Evolutionary conservation across 2,113 vertebrate species (phyloP).

Genomic region (Phylloscopus trochilus): DNA sequence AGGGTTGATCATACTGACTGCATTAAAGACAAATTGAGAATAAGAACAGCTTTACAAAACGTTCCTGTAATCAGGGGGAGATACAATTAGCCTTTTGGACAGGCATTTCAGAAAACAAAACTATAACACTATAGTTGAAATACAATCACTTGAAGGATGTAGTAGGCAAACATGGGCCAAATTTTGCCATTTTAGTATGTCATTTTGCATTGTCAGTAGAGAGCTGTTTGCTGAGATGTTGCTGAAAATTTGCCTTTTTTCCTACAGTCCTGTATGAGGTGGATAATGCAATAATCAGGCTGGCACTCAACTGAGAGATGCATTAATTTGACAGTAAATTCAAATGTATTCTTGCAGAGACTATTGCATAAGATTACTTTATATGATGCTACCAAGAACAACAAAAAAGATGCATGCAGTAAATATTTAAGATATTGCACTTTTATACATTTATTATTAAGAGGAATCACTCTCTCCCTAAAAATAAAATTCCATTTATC

Average conservation of each 20-base stretch:
- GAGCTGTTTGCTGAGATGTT: not conserved
- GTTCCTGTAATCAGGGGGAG: not conserved
- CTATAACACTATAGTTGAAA: not conserved
- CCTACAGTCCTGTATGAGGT: not conserved
- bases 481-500: conserved; percentile 58
- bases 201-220: not conserved
- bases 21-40: not conserved
- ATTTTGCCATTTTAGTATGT: not conserved
- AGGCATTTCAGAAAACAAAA: not conserved
- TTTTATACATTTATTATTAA: conserved; percentile 60
- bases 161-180: not conserved
- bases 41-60: not conserved
- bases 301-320: not conserved
- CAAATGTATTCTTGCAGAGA: conserved; percentile 35
- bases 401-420: conserved; percentile 21
- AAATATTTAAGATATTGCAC: conserved; percentile 21
- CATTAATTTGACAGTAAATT: not conserved
- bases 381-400: conserved; percentile 3
- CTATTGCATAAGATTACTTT: conserved; percentile 26
- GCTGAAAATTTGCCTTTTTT: not conserved
- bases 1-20: not conserved
- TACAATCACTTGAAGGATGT: not conserved
- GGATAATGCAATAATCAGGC: not conserved
- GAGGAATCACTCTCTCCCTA: conserved; percentile 27
- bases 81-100: not conserved